Evolutionary conservation across 2,888 invertebrate genomes (phyloP).

Genomic region (Acrocera orbiculus): DNA sequence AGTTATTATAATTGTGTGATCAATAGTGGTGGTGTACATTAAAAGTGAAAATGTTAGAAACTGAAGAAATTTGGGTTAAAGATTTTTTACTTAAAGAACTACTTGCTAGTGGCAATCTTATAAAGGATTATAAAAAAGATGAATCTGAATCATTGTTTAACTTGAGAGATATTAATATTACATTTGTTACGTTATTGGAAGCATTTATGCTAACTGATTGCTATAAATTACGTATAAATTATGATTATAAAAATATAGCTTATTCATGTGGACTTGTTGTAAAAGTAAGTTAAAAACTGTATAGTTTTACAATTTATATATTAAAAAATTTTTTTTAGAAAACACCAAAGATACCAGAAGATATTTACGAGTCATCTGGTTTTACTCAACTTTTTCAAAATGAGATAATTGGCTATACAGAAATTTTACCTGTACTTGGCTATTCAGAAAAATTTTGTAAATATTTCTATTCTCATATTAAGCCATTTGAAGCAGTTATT

Average conservation of each 20-base stretch:
- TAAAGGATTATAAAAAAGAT: slow-evolving; percentile 1
- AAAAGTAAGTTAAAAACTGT: slow-evolving; percentile 18
- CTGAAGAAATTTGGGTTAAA: slow-evolving; percentile 10
- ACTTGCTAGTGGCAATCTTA: slow-evolving; percentile 8
- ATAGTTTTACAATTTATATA: background rate
- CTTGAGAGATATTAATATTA: slow-evolving; percentile 15
- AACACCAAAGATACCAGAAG: slow-evolving; percentile 20
- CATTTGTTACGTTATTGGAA: slow-evolving; percentile 19
- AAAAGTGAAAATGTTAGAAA: background rate
- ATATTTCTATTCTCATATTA: slow-evolving; percentile 21
- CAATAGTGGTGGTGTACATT: too few relatives aligned
- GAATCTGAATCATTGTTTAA: slow-evolving; percentile 14
- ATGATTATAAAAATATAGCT: slow-evolving; percentile 13
- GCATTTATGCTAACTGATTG: slow-evolving; percentile 24
- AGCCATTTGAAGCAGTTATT: slow-evolving; percentile 16
- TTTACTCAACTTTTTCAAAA: slow-evolving; percentile 23
- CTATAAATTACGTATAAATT: slow-evolving; percentile 18
- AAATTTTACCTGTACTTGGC: slow-evolving; percentile 19
- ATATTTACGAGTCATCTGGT: slow-evolving; percentile 17
- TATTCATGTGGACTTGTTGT: slow-evolving; percentile 16
- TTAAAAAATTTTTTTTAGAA: slow-evolving; percentile 15
- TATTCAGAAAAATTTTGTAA: slow-evolving; percentile 15
- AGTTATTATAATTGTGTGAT: too few relatives aligned
- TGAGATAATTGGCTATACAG: slow-evolving; percentile 22
- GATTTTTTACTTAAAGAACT: slow-evolving; percentile 9